Evolutionary conservation across 2,113 vertebrate genomes (phyloP), one percentile per base, ranked within the genome.

Genomic region (Oostethus manadensis): DNA sequence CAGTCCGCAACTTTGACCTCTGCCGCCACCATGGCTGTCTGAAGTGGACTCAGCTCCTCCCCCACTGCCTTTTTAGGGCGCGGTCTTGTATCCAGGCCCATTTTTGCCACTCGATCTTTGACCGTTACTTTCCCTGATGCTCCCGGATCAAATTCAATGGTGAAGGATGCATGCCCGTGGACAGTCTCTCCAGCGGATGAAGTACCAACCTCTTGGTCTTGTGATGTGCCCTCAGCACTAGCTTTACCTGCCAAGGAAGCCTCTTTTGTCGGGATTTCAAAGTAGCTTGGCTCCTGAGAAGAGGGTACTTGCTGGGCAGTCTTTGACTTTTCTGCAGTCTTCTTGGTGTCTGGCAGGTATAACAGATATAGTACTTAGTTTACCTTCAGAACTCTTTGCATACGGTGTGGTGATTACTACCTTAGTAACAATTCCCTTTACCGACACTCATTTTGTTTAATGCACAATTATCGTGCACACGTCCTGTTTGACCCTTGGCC

Each of bases 1-100:
- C 96, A 98, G 66, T 98, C 96, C 1, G 96, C 95, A 6, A 98
- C 96, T 88, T 98, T 98, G 62, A 93, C 96, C 82, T 98, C 94
- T 0, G 95, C 93, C 0, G 96, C 94, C 58, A 97, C 92, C 92
- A 98, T 96, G 68, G 93, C 94, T 0, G 93, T 92, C 65, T 98
- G 95, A 76, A 97, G 92, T 8, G 93, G 93, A 6, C 91, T 91
- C 64, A 98, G 87, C 71, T 98, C 94, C 80, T 96, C 93, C 6
- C 91, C 89, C 6, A 81, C 84, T 20, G 62, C 66, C 49, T 93
- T 93, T 78, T 93, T 96, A 9, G 92, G 89, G 21, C 92, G 92
- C 29, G 93, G 90, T 49, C 90, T 93, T 44, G 93, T 91, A 51
- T 97, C 94, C 2, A 93, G 92, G 0, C 89, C 85, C 58, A 88